Conservation (phyloP, 2,797 vertebrate genomes). For the Philypnodon macrostomus region DNA sequence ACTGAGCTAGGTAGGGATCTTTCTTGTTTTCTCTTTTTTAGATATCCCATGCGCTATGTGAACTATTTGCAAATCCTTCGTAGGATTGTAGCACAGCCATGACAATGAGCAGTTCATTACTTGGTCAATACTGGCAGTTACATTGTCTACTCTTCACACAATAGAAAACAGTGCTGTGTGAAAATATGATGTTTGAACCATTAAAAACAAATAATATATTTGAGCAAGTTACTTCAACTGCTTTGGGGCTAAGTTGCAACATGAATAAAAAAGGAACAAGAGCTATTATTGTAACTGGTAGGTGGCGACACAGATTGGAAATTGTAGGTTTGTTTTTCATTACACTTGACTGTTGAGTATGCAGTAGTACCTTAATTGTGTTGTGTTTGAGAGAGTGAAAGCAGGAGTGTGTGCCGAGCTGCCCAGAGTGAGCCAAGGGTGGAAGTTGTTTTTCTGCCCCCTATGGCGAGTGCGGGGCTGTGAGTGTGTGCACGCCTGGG, state of each 20-base stretch:
- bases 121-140: slow-evolving; percentile 3
- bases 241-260: slow-evolving; percentile 16
- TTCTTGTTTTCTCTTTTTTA: slow-evolving; percentile 21
- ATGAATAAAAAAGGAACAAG: slow-evolving; percentile 10
- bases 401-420: slow-evolving; percentile 54
- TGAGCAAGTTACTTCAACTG: neutral
- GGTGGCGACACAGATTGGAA: slow-evolving; percentile 17
- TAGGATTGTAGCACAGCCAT: slow-evolving; percentile 1
- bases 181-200: slow-evolving; percentile 12
- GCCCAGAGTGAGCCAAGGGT: slow-evolving; percentile 77
- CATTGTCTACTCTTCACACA: slow-evolving; percentile 2
- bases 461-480: slow-evolving; percentile 68
- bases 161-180: slow-evolving; percentile 10
- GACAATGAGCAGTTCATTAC: slow-evolving; percentile 9
- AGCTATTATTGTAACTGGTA: slow-evolving; percentile 18
- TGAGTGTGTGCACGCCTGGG: slow-evolving; percentile 49
- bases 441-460: slow-evolving; percentile 83
- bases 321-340: slow-evolving; percentile 21
- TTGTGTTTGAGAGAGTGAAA: slow-evolving; percentile 27
- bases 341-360: slow-evolving; percentile 16
- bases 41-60: slow-evolving; percentile 10
- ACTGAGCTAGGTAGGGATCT: slow-evolving; percentile 36
- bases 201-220: slow-evolving; percentile 12
- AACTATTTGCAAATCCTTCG: slow-evolving; percentile 14
- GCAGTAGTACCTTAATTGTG: slow-evolving; percentile 41